Evolutionary conservation across 1,140 invertebrate species (phyloP).

Genomic region (Ceratosolen solmsi): DNA sequence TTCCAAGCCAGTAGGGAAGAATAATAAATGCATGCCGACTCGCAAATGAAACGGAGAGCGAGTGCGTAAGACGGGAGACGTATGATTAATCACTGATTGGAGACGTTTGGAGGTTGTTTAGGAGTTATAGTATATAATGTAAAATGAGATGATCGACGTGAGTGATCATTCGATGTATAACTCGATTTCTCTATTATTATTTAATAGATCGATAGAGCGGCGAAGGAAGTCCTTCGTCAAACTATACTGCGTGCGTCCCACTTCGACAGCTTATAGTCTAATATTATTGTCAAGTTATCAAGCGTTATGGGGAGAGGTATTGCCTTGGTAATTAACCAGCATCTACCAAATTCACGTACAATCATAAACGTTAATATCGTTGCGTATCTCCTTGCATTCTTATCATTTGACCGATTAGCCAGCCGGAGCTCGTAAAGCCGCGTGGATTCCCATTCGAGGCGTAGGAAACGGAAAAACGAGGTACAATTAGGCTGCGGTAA

Average conservation of each 20-base stretch:
- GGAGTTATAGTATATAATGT: no score
- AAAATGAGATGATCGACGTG: neutral
- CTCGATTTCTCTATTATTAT: no score
- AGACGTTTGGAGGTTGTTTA: neutral
- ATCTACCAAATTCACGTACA: no score
- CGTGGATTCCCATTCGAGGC: neutral
- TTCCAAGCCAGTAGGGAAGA: neutral
- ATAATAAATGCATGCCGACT: neutral
- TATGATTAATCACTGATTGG: neutral
- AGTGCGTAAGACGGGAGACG: neutral
- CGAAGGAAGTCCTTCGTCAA: no score
- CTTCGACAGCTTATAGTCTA: neutral
- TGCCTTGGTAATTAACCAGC: no score
- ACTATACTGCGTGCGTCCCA: neutral
- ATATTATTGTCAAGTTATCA: neutral
- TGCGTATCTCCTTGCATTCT: neutral
- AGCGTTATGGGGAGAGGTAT: neutral
- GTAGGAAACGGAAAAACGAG: neutral
- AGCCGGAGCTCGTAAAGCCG: neutral
- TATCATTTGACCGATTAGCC: neutral
- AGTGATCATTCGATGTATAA: neutral
- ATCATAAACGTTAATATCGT: no score
- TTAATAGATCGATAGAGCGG: no score
- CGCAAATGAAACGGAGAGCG: neutral
- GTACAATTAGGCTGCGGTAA: neutral